Percentiles rank a stretch among this genome's conserved stretches.
phyloP scores from a whole-genome alignment of 2,888 invertebrate genomes.

The Clitarchus hookeri region DNA sequence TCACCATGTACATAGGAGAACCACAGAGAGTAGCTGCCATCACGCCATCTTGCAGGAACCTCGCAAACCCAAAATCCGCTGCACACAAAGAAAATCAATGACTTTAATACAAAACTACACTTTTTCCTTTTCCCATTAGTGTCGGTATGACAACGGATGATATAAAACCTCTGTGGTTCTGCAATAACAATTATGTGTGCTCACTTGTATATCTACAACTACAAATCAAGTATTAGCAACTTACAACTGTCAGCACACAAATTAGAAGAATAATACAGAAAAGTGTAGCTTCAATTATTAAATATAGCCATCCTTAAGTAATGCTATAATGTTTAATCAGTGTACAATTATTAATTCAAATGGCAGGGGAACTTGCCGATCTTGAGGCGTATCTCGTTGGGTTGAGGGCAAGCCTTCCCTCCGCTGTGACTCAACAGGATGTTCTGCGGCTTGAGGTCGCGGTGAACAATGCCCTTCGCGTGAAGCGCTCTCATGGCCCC shows the following conservation, averaged over 20 bases:
- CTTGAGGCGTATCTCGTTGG: constrained; percentile 90
- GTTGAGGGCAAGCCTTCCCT: constrained; percentile 68
- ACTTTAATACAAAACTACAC: background rate
- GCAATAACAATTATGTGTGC: no score
- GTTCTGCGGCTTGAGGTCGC: constrained; percentile 99
- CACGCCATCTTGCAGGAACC: constrained; percentile 97
- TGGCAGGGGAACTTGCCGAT: constrained; percentile 68
- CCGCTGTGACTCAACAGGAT: constrained; percentile 89
- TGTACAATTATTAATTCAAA: no score
- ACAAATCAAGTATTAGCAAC: no score
- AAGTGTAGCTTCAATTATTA: no score
- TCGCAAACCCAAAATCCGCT: constrained; percentile 99
- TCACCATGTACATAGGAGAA: constrained; percentile 99
- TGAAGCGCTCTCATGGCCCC: constrained; percentile 97
- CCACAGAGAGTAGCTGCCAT: constrained; percentile 99
- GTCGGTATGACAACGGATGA: no score
- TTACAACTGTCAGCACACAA: no score
- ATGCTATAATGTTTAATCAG: no score
- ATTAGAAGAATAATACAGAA: no score
- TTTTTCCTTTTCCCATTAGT: background rate
- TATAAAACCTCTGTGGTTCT: no score
- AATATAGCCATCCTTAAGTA: no score
- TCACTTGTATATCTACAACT: no score
- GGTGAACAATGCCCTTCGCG: constrained; percentile 96
- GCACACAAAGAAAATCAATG: constrained; percentile 40